These are phyloP conservation scores for Lemur catta DNA, from an alignment of 2,797 vertebrate genomes.

Conservation along the genomic window DNA sequence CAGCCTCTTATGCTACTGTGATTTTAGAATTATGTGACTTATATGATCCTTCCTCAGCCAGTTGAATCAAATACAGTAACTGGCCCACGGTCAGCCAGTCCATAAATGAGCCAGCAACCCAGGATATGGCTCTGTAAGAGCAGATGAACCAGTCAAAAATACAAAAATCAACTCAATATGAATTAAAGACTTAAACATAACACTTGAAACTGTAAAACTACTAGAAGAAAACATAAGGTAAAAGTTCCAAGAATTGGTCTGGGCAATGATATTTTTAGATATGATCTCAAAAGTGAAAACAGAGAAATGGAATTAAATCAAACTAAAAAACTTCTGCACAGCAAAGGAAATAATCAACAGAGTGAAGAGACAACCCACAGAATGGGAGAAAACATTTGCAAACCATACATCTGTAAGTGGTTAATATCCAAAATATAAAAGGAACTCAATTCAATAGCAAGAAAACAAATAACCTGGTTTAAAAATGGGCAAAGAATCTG, in stretches of 20 bases:
- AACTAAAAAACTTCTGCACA: background rate
- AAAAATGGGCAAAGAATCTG: background rate
- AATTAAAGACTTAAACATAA: background rate
- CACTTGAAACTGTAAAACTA: background rate
- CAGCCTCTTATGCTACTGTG: background rate
- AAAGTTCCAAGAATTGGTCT: background rate
- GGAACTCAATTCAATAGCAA: background rate
- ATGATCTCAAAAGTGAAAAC: background rate
- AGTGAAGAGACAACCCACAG: background rate
- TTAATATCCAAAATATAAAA: background rate
- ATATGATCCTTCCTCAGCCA: background rate
- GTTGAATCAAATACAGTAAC: background rate
- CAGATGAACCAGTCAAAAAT: background rate
- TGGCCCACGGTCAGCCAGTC: background rate
- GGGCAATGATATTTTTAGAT: background rate
- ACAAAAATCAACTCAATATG: background rate
- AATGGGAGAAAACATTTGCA: background rate
- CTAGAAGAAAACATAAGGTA: background rate
- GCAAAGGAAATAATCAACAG: background rate
- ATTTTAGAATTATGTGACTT: background rate
- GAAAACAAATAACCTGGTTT: background rate
- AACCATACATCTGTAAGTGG: background rate
- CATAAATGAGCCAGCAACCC: background rate
- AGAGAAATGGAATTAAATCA: background rate
- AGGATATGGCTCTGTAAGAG: background rate